Evolutionary conservation across 2,888 invertebrate species (phyloP).

Genomic region (Eupithecia abbreviata): DNA sequence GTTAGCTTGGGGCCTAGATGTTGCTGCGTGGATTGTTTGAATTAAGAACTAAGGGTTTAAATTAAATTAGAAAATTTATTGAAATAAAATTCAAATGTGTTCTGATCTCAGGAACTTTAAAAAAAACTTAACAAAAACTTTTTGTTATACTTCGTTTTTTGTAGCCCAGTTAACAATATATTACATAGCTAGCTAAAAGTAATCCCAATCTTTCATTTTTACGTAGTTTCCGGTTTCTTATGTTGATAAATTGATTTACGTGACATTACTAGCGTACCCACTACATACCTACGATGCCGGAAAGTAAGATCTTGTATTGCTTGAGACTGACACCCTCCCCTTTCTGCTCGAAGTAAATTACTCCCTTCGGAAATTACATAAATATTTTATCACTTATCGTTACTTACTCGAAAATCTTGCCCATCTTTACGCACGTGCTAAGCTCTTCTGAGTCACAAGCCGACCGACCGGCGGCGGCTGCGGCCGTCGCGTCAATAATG

Average conservation of each 20-base stretch:
- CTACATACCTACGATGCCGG: neutral
- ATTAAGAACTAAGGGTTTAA: neutral
- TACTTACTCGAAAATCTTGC: slow-evolving; percentile 71
- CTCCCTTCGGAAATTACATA: neutral
- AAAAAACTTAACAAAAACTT: no score
- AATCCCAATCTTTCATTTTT: neutral
- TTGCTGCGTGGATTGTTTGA: no score
- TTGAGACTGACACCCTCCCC: neutral
- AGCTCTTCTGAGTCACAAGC: slow-evolving; percentile 5
- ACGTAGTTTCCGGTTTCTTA: neutral
- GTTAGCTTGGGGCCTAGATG: no score
- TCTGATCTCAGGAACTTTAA: neutral
- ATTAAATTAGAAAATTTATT: neutral
- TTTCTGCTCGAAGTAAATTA: neutral
- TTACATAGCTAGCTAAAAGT: neutral
- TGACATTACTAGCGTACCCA: neutral
- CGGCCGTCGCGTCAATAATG: slow-evolving; percentile 46
- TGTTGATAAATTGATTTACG: neutral
- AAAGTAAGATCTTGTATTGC: neutral
- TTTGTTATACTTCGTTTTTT: neutral
- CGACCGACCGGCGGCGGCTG: slow-evolving; percentile 34
- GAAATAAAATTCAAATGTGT: neutral
- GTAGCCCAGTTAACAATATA: neutral
- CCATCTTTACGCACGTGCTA: slow-evolving; percentile 51
- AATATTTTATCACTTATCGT: slow-evolving; percentile 19